Evolutionary conservation across 2,888 invertebrate species (phyloP).

Genomic region (Drosophila paramelanica): DNA sequence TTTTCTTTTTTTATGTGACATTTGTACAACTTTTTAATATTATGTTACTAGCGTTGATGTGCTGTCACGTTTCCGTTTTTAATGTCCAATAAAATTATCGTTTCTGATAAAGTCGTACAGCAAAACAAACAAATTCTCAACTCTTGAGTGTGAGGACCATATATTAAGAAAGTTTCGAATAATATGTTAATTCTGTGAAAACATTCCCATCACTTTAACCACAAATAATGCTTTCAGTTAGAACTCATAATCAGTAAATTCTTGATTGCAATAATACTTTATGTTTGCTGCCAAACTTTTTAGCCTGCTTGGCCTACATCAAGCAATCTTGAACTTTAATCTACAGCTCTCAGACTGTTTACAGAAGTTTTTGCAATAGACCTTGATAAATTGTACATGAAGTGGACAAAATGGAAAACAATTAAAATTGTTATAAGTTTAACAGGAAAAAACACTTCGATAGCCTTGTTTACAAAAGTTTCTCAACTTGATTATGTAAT

Average conservation of each 20-base stretch:
- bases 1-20: conserved; percentile 54
- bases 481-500: no score
- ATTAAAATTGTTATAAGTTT: background rate
- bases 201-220: background rate
- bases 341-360: background rate
- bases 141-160: background rate
- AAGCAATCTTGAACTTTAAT: conserved; percentile 18
- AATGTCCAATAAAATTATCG: conserved; percentile 75
- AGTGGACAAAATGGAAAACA: background rate
- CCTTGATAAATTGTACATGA: background rate
- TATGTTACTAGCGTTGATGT: conserved; percentile 57
- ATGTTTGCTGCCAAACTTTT: background rate
- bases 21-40: conserved; percentile 75
- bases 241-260: background rate
- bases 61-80: conserved; percentile 72
- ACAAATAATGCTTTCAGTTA: background rate
- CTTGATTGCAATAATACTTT: background rate
- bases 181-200: conserved; percentile 21
- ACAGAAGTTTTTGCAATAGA: conserved; percentile 3
- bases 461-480: no score
- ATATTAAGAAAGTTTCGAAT: conserved; percentile 5
- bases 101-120: conserved; percentile 59
- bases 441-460: no score
- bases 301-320: conserved; percentile 10
- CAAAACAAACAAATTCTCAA: conserved; percentile 18